Evolutionary conservation across 2,113 vertebrate species (phyloP).

Genomic region (Oreocharis arfaki): DNA sequence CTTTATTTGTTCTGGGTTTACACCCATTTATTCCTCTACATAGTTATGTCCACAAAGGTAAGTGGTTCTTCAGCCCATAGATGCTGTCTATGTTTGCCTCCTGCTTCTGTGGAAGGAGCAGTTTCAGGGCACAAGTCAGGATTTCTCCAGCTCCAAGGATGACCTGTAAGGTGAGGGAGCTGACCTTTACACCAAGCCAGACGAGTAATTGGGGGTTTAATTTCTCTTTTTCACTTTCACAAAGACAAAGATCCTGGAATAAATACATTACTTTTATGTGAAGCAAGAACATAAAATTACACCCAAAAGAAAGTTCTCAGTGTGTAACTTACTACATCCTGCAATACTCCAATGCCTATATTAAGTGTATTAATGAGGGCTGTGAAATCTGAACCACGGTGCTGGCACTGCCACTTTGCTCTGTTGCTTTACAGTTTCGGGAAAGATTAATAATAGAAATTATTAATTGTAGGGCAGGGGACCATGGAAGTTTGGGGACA

Average conservation of each 20-base stretch:
- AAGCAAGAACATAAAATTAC: slow-evolving; percentile 15
- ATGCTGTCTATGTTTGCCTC: not conserved
- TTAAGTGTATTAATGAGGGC: slow-evolving; percentile 40
- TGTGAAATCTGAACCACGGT: not conserved
- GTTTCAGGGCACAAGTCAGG: not conserved
- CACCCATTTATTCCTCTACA: not conserved
- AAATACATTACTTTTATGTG: not conserved
- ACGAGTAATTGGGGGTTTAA: not conserved
- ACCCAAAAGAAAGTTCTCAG: not conserved
- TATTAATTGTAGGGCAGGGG: not conserved
- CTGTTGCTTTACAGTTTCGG: not conserved
- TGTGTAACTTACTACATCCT: not conserved
- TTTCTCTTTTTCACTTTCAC: slow-evolving; percentile 9
- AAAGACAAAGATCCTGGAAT: not conserved
- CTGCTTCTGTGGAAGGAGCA: not conserved
- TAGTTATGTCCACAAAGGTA: not conserved
- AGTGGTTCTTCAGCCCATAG: not conserved
- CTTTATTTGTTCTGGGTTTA: not conserved
- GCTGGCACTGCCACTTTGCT: not conserved
- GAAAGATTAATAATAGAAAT: not conserved
- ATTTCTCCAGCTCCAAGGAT: not conserved
- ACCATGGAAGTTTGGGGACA: not conserved
- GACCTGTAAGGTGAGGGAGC: not conserved
- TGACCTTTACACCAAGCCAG: not conserved
- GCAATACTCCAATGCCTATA: not conserved